Base-by-base conservation (phyloP, 2,797 vertebrate species). In the Tarsius wallacei region DNA sequence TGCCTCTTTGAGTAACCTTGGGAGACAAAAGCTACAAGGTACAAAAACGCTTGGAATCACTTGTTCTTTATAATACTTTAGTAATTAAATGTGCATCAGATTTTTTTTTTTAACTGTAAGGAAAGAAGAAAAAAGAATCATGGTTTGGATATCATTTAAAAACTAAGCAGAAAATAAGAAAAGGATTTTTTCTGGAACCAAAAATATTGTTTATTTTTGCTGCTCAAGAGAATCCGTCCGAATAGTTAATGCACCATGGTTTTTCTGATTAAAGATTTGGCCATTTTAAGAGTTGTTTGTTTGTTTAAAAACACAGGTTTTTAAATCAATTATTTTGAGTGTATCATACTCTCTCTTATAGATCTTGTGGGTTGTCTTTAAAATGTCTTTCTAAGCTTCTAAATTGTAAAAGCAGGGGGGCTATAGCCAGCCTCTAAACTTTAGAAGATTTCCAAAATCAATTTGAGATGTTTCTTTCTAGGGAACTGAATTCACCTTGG, bases 321-420 rank as follows among this genome's bases (percentile, higher is more conserved):
- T 59, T 87, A 90, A 85, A 90, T 68, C 26, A 51, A 13, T 57
- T 70, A 83, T 71, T 88, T 80, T 68, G 13, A 59, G 3, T 17
- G 16, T 11, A 28, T 26, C 66, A 49, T 70, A 42, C 42, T 90
- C 24, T 78, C 55, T 85, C 33, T 68, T 24, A 53, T 11, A 53
- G 15, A 17, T 28, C 89, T 36, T 24, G 16, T 26, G 15, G 70
- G 5, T 87, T 92, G 17, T 82, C 57, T 87, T 71, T 14, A 93
- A 97, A 96, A 95, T 84, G 61, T 1, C 59, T 93, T 96, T 55
- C 31, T 81, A 11, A 87, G 24, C 31, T 47, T 89, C 33, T 68
- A 51, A 71, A 42, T 57, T 80, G 11, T 84, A 66, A 93, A 68
- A 80, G 7, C 14, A 64, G 17, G 17, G 33, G 47, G 17, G 3